Evolutionary conservation across 2,888 invertebrate species (phyloP), one percentile per base, ranked within the genome.

Genomic region (Papilio demoleus): DNA sequence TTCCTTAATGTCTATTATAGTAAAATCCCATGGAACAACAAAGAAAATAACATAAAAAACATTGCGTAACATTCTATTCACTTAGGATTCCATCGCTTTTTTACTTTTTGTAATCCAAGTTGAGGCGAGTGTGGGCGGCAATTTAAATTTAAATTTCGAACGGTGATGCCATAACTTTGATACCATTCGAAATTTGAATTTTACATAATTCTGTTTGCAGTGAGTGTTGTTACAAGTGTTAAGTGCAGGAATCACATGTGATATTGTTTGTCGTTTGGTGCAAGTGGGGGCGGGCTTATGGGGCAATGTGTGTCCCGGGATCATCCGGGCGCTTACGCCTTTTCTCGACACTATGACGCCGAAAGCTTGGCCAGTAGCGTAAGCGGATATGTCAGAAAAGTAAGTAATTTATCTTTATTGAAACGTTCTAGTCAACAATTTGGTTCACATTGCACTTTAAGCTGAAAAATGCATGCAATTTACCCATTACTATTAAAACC

Each of bases 291-390:
- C 83, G 81, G 81, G 88, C 93, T 81, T 94, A 95, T 95, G 95
- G 95, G 95, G 94, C 95, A 95, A 95, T 95, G 95, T 93, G 94
- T 95, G 92, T 95, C 95, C 92, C 94, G 95, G 89, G 88, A 88
- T 79, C 84, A 89, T 83, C 90, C 90, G 87, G 93, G 91, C 86
- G 84, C 92, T 69, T 90, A 90, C 77, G 84, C 86, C 69, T 88
- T 89, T 75, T 81, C 88, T 62, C 85, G 92, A 70, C 93, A 92
- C 72, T 92, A 88, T 80, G 93, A 93, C 77, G 87, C 90, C 27
- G 90, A 91, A 73, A 93, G 93, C 74, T 75, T 91, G 67, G 89
- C 88, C 59, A 92, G 92, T 80, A 88, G 86, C 74, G 77, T 85
- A 72, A 83, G 85, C 73, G 89, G 89, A 67, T 75, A 74, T 72